A percentile compares a stretch with the other conserved stretches of the same genome.
phyloP scores from a whole-genome alignment of 2,888 invertebrate genomes.

The Mechanitis mazaeus region DNA sequence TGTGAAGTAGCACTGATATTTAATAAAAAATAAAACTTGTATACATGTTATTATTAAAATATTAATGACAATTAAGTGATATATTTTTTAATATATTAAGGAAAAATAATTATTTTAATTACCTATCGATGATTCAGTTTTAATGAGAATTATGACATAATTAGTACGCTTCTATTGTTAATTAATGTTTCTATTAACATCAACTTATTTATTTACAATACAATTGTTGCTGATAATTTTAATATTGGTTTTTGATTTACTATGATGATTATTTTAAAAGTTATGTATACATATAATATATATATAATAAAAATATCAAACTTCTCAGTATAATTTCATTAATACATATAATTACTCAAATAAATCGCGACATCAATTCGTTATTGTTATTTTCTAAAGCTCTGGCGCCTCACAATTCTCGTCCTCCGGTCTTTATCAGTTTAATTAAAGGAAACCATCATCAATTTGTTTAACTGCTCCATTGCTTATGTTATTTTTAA shows the following conservation, averaged over 20 bases:
- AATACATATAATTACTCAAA: slow-evolving; percentile 10
- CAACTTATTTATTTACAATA: slow-evolving; percentile 3
- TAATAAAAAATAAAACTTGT: too few relatives aligned
- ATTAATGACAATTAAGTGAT: not conserved
- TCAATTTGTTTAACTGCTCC: slow-evolving; percentile 51
- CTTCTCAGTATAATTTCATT: too few relatives aligned
- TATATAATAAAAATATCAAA: too few relatives aligned
- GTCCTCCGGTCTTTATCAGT: slow-evolving; percentile 39
- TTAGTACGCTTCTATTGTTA: slow-evolving; percentile 11
- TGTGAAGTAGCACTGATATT: too few relatives aligned
- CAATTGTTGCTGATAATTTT: not conserved
- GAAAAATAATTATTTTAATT: slow-evolving; percentile 19
- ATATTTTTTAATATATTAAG: slow-evolving; percentile 6
- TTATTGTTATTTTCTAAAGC: slow-evolving; percentile 14
- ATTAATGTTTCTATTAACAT: slow-evolving; percentile 19
- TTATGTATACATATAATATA: too few relatives aligned
- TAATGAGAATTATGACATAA: slow-evolving; percentile 14
- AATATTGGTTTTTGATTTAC: not conserved
- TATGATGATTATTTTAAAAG: too few relatives aligned
- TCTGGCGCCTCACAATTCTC: slow-evolving; percentile 17
- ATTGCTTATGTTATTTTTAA: slow-evolving; percentile 28
- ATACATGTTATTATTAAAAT: not conserved
- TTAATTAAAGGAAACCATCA: slow-evolving; percentile 66
- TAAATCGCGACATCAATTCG: slow-evolving; percentile 15
- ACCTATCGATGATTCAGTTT: slow-evolving; percentile 17